phyloP scores from a whole-genome alignment of 2,797 vertebrate genomes.

The Cygnus olor region DNA sequence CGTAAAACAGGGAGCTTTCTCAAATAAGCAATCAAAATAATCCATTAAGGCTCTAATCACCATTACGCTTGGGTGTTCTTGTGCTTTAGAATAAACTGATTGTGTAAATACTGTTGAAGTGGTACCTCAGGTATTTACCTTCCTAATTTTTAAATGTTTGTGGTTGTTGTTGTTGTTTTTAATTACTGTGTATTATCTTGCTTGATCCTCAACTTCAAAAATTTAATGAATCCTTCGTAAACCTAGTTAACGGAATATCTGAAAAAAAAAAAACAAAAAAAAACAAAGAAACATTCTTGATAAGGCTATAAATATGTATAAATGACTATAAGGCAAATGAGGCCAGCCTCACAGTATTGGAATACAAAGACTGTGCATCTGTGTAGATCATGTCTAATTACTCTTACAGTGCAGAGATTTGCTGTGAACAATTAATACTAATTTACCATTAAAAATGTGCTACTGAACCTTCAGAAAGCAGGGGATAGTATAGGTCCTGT shows the following conservation, averaged over 20 bases:
- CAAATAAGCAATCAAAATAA: constrained; percentile 78
- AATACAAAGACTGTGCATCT: neutral
- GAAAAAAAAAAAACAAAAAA: neutral
- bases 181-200: neutral
- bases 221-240: neutral
- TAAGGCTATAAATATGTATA: neutral
- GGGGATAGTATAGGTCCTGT: neutral
- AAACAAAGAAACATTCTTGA: neutral
- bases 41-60: constrained; percentile 73
- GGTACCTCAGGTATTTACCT: constrained; percentile 35
- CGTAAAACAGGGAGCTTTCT: constrained; percentile 65
- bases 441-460: neutral
- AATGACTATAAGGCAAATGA: neutral
- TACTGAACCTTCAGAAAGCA: neutral
- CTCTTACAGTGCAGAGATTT: neutral
- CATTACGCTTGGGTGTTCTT: constrained; percentile 36
- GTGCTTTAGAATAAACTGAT: constrained; percentile 61
- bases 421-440: neutral
- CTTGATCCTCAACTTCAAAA: neutral
- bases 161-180: neutral
- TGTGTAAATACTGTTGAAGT: constrained; percentile 53
- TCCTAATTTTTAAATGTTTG: neutral
- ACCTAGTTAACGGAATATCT: neutral
- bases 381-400: neutral
- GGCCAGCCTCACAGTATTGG: neutral